Conservation (phyloP, 64 coral and sea anemone species). For the Pocillopora verrucosa region DNA sequence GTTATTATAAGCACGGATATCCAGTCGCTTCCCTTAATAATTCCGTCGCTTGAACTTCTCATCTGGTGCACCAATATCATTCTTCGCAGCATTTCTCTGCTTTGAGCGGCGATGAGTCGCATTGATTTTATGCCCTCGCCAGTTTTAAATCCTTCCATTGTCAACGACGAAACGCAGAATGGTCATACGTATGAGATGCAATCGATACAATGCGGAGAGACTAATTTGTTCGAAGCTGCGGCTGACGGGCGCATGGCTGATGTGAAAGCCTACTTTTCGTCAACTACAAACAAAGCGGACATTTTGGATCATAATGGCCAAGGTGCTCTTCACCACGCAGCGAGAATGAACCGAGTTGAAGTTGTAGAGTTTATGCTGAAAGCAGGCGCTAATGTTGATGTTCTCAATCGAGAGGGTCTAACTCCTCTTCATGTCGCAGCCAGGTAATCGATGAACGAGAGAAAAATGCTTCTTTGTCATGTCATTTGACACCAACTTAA, state of each 20-base stretch:
- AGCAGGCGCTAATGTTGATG: slow-evolving; percentile 28
- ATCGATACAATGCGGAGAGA: background rate
- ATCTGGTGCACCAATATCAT: background rate
- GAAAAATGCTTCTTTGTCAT: background rate
- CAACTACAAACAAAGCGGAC: background rate
- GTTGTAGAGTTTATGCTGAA: slow-evolving; percentile 8
- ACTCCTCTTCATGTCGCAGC: slow-evolving; percentile 41
- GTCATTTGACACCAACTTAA: too few relatives aligned
- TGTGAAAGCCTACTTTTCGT: background rate
- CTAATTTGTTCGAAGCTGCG: background rate
- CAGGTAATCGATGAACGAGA: slow-evolving; percentile 21
- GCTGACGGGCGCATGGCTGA: slow-evolving; percentile 6
- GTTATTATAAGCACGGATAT: too few relatives aligned
- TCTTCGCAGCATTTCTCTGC: background rate
- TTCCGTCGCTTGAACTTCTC: too few relatives aligned
- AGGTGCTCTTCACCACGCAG: slow-evolving; percentile 42
- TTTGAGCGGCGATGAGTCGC: background rate
- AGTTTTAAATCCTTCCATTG: background rate
- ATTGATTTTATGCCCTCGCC: slow-evolving; percentile 23
- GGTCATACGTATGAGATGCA: background rate
- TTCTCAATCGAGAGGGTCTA: slow-evolving; percentile 8
- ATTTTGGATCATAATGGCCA: slow-evolving; percentile 4
- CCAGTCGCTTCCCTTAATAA: too few relatives aligned
- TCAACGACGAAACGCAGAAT: background rate
- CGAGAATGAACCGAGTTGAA: slow-evolving; percentile 4